Conservation (phyloP, 64 coral and sea anemone species). For the Montipora efflorescens region DNA sequence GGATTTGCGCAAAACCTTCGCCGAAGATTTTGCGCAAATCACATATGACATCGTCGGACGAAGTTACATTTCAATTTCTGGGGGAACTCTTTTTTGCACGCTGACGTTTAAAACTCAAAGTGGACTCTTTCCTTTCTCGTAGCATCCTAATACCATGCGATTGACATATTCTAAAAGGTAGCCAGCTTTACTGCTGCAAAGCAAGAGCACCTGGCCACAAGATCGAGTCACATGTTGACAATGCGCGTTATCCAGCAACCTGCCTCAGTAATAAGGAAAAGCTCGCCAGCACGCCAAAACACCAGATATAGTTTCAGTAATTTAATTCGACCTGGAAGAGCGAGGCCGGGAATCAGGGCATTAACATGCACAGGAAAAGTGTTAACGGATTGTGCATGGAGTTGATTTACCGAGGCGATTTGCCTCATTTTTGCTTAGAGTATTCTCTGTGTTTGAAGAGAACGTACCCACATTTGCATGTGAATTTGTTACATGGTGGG, state of each 20-base stretch:
- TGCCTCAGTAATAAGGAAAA: background rate
- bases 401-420: background rate
- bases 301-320: background rate
- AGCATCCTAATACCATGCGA: too few relatives aligned
- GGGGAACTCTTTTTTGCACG: too few relatives aligned
- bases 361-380: too few relatives aligned
- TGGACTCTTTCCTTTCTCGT: too few relatives aligned
- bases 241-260: background rate
- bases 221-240: constrained; percentile 1
- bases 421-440: background rate
- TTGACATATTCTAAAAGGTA: background rate
- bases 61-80: too few relatives aligned
- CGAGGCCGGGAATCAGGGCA: too few relatives aligned
- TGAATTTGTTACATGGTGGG: background rate
- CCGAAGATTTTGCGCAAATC: too few relatives aligned
- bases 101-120: too few relatives aligned
- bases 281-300: background rate
- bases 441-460: background rate
- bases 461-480: background rate
- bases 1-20: too few relatives aligned
- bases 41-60: too few relatives aligned
- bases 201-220: constrained; percentile 7
- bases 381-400: too few relatives aligned
- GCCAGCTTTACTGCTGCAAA: background rate
- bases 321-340: background rate